Evolutionary conservation across 2,113 vertebrate genomes (phyloP).

Genomic region (Chamaetylas fuelleborni): DNA sequence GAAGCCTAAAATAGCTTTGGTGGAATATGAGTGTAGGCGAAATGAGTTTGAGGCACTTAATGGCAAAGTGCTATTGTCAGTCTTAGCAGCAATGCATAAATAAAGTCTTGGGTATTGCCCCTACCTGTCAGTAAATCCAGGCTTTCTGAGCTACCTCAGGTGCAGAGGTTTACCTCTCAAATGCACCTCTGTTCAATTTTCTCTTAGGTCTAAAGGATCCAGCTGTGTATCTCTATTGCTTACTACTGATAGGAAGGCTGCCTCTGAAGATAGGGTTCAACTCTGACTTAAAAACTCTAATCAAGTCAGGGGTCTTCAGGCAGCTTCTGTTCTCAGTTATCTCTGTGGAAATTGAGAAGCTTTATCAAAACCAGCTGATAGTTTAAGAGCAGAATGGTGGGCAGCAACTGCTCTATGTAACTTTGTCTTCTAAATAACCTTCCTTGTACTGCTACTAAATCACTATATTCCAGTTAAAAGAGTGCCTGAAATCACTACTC

Average conservation of each 20-base stretch:
- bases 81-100: not conserved
- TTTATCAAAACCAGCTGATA: constrained; percentile 28
- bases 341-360: constrained; percentile 18
- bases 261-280: constrained; percentile 5
- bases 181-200: not conserved
- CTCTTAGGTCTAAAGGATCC: not conserved
- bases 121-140: not conserved
- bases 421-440: constrained; percentile 38
- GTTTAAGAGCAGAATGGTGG: not conserved
- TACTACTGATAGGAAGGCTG: not conserved
- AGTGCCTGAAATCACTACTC: not conserved
- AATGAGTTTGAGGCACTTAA: not conserved
- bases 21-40: not conserved
- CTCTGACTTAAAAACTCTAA: constrained; percentile 11
- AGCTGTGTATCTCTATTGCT: not conserved
- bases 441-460: not conserved
- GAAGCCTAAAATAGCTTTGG: not conserved
- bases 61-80: not conserved
- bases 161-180: not conserved
- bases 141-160: not conserved
- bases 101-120: not conserved
- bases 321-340: constrained; percentile 9
- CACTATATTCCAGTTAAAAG: not conserved
- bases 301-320: not conserved
- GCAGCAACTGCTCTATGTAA: not conserved